Evolutionary conservation across 2,888 invertebrate genomes (phyloP), one percentile per base, ranked within the genome.

Genomic region (Lithophane leautieri): DNA sequence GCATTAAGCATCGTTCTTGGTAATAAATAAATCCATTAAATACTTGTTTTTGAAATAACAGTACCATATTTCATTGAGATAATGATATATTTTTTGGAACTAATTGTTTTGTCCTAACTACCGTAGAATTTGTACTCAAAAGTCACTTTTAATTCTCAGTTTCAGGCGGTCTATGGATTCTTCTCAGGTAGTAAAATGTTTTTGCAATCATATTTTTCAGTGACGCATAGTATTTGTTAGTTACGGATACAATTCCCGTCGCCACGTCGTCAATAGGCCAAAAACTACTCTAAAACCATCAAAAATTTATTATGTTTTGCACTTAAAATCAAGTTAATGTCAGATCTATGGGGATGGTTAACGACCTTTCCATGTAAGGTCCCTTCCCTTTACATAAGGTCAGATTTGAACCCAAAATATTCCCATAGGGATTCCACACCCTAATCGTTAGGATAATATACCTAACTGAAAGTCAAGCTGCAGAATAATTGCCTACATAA

Each of bases 361-460:
- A 78, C 54, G 73, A 77, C 71, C 68, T 79, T 73, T 40, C 66
- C 61, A 65, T 70, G 56, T 71, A 75, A 78, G 76, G 67, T 70
- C 84, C 79, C 68, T 70, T 65, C 56, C 56, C 74, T 82, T 84
- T 80, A 84, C 73, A 66, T 63, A 75, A 74, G 80, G 78, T 84
- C 76, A 84, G 40, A 76, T 82, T 79, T 58, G 47, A 77, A 74
- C 72, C 61, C 78, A 40, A 77, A 63, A 79, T 56, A 77, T 80
- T 76, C 73, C 83, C 82, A 60, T 63, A 11, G 77, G 86, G 75
- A 79, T 58, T 69, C 66, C 58, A 71, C 73, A 52, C 68, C 81
- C 62, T 69, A 72, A 73, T 72, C 67, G 77, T 79, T 72, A 40
- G 34, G 54, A 65, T 72, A 34, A 34, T 4, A 76, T 79, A n/a